phyloP scores from a whole-genome alignment of 2,888 invertebrate species.

The Torymus tubicola region DNA sequence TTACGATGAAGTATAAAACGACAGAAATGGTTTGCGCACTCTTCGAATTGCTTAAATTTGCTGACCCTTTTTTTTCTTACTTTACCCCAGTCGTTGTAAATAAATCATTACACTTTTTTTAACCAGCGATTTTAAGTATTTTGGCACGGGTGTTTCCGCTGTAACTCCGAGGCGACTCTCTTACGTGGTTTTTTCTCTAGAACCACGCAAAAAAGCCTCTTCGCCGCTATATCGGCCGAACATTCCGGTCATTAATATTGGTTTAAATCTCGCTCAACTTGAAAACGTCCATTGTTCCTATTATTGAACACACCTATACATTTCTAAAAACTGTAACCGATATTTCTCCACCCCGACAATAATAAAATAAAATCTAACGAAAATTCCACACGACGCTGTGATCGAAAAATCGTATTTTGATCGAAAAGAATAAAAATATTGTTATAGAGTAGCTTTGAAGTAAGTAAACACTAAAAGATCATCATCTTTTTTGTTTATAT shows the following conservation, averaged over 20 bases:
- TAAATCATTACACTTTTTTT: neutral
- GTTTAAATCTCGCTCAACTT: conserved; percentile 52
- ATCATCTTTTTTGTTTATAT: neutral
- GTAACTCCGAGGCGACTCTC: conserved; percentile 50
- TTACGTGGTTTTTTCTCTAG: conserved; percentile 29
- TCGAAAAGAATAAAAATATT: too few relatives aligned
- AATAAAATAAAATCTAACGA: too few relatives aligned
- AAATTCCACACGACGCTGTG: neutral
- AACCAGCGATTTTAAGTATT: conserved; percentile 52
- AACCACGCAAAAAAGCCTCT: conserved; percentile 52
- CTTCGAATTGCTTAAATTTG: conserved; percentile 54
- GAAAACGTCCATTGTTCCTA: conserved; percentile 35
- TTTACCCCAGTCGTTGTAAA: neutral
- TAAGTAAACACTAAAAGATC: conserved; percentile 28
- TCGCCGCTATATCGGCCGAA: conserved; percentile 45
- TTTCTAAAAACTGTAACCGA: too few relatives aligned
- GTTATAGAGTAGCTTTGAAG: conserved; percentile 37
- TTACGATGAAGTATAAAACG: conserved; percentile 9
- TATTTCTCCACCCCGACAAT: too few relatives aligned
- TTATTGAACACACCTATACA: neutral
- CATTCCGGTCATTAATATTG: conserved; percentile 17
- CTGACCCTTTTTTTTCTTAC: conserved; percentile 46
- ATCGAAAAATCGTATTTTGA: conserved; percentile 23
- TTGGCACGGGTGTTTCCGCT: conserved; percentile 42
- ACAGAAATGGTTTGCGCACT: conserved; percentile 33